Evolutionary conservation across 30 jellyfish, hydroid and myxozoan genomes (phyloP), one percentile per base, ranked within the genome.

Genomic region (Sanderia malayensis): DNA sequence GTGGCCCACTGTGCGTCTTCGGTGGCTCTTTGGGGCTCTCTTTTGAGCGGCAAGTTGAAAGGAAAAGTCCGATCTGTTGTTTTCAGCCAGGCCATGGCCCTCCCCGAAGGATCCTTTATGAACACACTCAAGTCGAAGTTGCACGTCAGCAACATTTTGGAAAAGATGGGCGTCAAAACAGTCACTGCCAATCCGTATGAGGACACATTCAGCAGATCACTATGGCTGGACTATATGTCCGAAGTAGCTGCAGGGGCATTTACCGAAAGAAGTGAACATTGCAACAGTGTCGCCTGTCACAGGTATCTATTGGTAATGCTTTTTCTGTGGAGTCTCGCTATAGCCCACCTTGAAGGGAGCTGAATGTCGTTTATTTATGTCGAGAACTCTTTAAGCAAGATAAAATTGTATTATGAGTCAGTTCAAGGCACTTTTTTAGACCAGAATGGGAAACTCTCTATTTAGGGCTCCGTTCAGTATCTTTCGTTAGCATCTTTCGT

Each of bases 271-370:
- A 61, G 74, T 20, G 89, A 84, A 44, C 76, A 70, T 59, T 84
- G 95, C 46, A 44, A 81, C 0, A 84, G 95, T 55, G 82, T 63
- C 59, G 85, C 74, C 0, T 84, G 95, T 55, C 95, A 84, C 79
- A 75, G 95, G 95, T 84, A 45, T n/a, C n/a, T n/a, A n/a, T n/a
- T n/a, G n/a, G n/a, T n/a, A n/a, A n/a, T n/a, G n/a, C n/a, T n/a
- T n/a, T n/a, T n/a, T n/a, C n/a, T n/a, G n/a, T n/a, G n/a, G n/a
- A n/a, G n/a, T n/a, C n/a, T n/a, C n/a, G n/a, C n/a, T n/a, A n/a
- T n/a, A n/a, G n/a, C n/a, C n/a, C n/a, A n/a, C n/a, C n/a, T n/a
- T n/a, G n/a, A n/a, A n/a, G n/a, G n/a, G n/a, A n/a, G n/a, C n/a
- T n/a, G n/a, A n/a, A n/a, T n/a, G n/a, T n/a, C n/a, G n/a, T n/a